These are phyloP conservation scores for Pangasianodon hypophthalmus DNA, from an alignment of 2,113 vertebrate species.

Conservation along the genomic window DNA sequence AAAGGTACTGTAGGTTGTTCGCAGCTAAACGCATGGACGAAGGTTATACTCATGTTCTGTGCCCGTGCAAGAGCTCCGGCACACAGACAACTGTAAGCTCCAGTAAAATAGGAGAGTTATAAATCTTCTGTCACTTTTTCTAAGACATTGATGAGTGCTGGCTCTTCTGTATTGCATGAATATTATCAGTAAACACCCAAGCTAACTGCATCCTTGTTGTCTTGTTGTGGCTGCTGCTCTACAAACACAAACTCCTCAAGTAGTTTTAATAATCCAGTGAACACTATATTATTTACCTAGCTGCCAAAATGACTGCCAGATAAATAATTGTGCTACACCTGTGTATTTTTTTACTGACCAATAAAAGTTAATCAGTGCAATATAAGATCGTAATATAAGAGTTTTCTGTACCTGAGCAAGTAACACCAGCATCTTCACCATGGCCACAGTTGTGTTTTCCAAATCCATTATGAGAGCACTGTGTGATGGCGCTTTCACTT, in stretches of 20 bases:
- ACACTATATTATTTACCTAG: background rate
- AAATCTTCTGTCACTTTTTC: background rate
- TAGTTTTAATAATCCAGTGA: no score
- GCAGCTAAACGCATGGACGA: no score
- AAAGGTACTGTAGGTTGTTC: no score
- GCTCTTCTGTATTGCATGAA: background rate
- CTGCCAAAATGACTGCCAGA: background rate
- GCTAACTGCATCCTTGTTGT: background rate
- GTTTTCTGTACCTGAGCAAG: slow-evolving; percentile 64
- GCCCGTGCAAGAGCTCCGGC: no score
- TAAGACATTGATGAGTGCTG: background rate
- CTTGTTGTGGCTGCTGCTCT: background rate
- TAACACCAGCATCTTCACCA: slow-evolving; percentile 66
- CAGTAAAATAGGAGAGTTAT: no score
- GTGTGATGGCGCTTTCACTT: slow-evolving; percentile 50
- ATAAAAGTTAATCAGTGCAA: background rate
- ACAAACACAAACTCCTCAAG: no score
- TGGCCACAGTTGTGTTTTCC: slow-evolving; percentile 62
- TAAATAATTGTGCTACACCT: background rate
- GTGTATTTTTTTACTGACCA: background rate
- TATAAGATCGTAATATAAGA: background rate
- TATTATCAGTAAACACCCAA: background rate
- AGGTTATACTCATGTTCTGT: no score
- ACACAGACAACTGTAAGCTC: no score
- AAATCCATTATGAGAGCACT: slow-evolving; percentile 49